Evolutionary conservation across 2,113 vertebrate genomes (phyloP).

Genomic region (Chitala chitala): DNA sequence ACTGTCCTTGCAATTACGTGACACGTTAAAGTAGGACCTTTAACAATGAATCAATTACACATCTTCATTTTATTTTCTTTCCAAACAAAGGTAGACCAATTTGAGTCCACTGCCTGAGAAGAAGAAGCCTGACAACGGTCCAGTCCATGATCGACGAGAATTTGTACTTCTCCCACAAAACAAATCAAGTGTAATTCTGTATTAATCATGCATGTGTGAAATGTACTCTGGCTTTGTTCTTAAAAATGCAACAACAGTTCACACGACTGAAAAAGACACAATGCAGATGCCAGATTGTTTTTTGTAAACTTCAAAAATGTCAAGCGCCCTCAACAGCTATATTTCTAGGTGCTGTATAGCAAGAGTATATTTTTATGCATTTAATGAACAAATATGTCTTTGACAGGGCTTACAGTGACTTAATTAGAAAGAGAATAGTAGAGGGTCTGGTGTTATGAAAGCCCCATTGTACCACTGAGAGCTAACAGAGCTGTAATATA

Average conservation of each 20-base stretch:
- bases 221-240: background rate
- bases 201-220: background rate
- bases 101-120: background rate
- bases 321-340: background rate
- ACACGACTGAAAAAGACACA: background rate
- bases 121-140: background rate
- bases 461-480: background rate
- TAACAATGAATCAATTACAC: background rate
- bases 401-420: background rate
- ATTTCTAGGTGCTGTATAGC: background rate
- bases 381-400: background rate
- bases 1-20: background rate
- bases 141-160: background rate
- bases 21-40: background rate
- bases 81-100: background rate
- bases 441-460: background rate
- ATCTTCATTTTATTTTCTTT: background rate
- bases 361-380: background rate
- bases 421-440: background rate
- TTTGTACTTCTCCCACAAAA: background rate
- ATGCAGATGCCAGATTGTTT: slow-evolving; percentile 3
- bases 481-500: background rate
- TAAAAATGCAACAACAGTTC: background rate
- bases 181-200: slow-evolving; percentile 1
- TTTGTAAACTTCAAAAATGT: background rate